Evolutionary conservation across 2,888 invertebrate species (phyloP), one percentile per base, ranked within the genome.

Genomic region (Drosophila kambysellisi): DNA sequence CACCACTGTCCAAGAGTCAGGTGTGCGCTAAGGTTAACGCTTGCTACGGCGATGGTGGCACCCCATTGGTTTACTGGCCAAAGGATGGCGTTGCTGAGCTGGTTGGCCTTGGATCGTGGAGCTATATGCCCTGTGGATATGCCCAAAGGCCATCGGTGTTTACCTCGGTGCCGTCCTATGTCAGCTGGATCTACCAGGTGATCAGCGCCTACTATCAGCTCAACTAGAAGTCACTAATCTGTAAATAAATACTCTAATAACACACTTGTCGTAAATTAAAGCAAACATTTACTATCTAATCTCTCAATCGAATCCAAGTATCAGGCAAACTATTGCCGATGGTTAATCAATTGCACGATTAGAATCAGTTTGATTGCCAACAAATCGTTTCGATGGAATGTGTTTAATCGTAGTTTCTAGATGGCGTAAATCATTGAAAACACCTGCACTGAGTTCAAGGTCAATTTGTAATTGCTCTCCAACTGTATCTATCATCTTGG

Each of bases 31-130:
- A 79, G 58, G 79, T 91, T 5, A 74, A 78, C 33, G 87, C 87
- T 25, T 91, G 91, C 67, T 88, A 85, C 32, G 92, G 92, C 5
- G 91, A 91, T 57, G 91, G 92, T 7, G 91, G 91, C 32, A 87
- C 83, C 29, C 91, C 91, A 0, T 53, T 91, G 39, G 89, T 92
- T 33, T 75, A 84, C 57, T 88, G 91, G 81, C 90, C 83, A 56
- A 68, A 73, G 5, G 53, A 61, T n/a, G 85, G 82, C 37, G 74
- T 81, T 2, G 69, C 82, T 4, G 91, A 91, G 25, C 70, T 91
- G 32, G 81, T 83, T 17, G 91, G 83, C 0, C 73, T 91, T 0
- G 88, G 85, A 12, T 91, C 91, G 5, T 91, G 88, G 85, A 86
- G 83, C 61, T 91, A 91, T 43, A 72, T 91, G 79, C 91, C 91